A percentile compares a stretch with the other conserved stretches of the same genome.
These are phyloP conservation scores for Eulemur coronatus DNA, from an alignment of 2,797 vertebrate species.

Conservation along the genomic window DNA sequence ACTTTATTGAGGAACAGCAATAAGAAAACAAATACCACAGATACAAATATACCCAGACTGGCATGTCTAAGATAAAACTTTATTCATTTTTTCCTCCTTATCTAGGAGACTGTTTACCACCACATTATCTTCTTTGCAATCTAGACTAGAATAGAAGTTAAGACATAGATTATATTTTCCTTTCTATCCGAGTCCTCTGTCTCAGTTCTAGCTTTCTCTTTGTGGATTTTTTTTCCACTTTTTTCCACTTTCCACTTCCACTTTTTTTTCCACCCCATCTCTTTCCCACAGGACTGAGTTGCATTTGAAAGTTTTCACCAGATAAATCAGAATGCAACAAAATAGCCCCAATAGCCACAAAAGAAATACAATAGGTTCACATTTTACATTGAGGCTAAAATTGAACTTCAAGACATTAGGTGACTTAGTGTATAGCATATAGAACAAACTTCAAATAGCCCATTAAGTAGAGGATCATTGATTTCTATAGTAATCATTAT, in stretches of 20 bases:
- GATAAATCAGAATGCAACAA: conserved; percentile 15
- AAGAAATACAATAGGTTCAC: not conserved
- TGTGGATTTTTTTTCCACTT: not conserved
- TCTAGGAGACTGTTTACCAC: not conserved
- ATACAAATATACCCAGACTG: not conserved
- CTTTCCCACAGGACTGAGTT: not conserved
- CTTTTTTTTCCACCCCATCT: not conserved
- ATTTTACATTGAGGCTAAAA: not conserved
- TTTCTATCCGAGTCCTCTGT: not conserved
- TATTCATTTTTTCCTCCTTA: not conserved
- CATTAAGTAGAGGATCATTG: not conserved
- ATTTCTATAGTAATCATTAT: conserved; percentile 35
- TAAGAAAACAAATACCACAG: not conserved
- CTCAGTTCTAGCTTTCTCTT: not conserved
- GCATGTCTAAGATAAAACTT: not conserved
- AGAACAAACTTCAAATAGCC: not conserved
- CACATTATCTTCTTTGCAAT: not conserved
- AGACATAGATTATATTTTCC: not conserved
- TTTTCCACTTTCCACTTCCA: too few relatives aligned
- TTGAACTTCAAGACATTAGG: not conserved
- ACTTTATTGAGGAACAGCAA: not conserved
- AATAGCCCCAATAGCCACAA: not conserved
- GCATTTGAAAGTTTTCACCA: conserved; percentile 20
- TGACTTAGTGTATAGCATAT: not conserved
- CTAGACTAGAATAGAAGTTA: not conserved